Evolutionary conservation across 2,797 vertebrate genomes (phyloP), one percentile per base, ranked within the genome.

Genomic region (Pangasius krempfi): DNA sequence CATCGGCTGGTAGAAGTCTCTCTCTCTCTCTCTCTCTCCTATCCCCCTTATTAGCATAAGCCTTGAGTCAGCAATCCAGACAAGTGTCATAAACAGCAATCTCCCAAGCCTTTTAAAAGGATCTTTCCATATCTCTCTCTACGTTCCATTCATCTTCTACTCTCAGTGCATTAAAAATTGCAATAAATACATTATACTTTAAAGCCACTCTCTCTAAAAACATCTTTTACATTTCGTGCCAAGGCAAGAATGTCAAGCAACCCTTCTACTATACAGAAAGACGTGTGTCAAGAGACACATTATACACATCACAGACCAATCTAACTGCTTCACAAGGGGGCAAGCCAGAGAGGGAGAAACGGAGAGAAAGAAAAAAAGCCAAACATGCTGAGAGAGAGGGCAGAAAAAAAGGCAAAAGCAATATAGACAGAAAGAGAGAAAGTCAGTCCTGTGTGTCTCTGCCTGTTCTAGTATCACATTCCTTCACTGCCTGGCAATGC

Each of bases 11-110:
- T 33, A 20, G 54, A 60, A 40, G 52, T 60, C 56, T 87, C 0
- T 83, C 33, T 9, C 13, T 54, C 68, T 76, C 81, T 22, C 84
- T 72, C 60, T 37, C 70, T 27, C 64, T 84, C 1, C 18, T 50
- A 33, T 50, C n/a, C 66, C 56, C 18, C 0, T 6, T 50, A 87
- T 90, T 88, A 88, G 73, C 84, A 88, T 89, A 89, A 87, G 8
- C 60, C 89, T 91, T 52, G 79, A 86, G 88, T 89, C 88, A 91
- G 89, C 89, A 89, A 68, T 70, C 73, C 66, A n/a, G 62, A 54
- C 50, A 44, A 25, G 75, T 64, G 66, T 79, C 75, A 80, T 25
- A 80, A 60, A 76, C 13, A 62, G 44, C 88, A 64, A 27, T n/a
- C 84, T 54, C 70, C 66, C 86, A 83, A 44, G 13, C 70, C 27